Conservation (phyloP, 2,113 vertebrate species). For the Eolophus roseicapilla region DNA sequence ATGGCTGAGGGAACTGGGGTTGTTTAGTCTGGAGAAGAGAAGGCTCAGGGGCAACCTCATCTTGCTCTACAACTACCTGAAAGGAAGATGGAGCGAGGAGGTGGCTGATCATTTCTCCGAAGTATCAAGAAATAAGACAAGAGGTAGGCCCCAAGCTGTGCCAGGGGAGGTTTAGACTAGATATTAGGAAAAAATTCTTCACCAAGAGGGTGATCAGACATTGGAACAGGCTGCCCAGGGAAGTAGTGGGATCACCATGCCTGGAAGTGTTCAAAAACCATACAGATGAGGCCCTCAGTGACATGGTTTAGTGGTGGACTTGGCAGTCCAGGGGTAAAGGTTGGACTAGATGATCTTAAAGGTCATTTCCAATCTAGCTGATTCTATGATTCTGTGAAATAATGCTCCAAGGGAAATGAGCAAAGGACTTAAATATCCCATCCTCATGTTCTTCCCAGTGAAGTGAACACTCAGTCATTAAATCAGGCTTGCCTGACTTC, state of each 20-base stretch:
- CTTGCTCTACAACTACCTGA: not conserved
- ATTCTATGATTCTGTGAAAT: not conserved
- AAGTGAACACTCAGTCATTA: not conserved
- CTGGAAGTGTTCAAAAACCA: not conserved
- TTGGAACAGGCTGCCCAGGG: not conserved
- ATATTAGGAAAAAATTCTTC: not conserved
- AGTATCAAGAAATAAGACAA: not conserved
- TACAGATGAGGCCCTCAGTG: not conserved
- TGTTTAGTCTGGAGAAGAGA: not conserved
- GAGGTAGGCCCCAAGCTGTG: not conserved
- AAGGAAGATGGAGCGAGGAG: not conserved
- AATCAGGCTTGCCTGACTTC: not conserved
- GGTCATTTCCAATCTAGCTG: not conserved
- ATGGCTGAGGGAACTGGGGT: not conserved
- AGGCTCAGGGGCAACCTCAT: not conserved
- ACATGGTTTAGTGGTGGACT: not conserved
- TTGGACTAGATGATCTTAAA: not conserved
- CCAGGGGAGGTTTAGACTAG: not conserved
- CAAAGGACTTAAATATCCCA: not conserved
- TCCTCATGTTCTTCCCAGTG: not conserved
- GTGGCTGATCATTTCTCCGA: not conserved
- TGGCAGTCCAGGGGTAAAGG: not conserved
- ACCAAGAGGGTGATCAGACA: not conserved
- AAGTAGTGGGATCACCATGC: not conserved
- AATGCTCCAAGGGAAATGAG: not conserved